Percentiles rank a stretch among this genome's conserved stretches.
Conservation (phyloP, 2,113 vertebrate species). For the Catagonus wagneri region DNA sequence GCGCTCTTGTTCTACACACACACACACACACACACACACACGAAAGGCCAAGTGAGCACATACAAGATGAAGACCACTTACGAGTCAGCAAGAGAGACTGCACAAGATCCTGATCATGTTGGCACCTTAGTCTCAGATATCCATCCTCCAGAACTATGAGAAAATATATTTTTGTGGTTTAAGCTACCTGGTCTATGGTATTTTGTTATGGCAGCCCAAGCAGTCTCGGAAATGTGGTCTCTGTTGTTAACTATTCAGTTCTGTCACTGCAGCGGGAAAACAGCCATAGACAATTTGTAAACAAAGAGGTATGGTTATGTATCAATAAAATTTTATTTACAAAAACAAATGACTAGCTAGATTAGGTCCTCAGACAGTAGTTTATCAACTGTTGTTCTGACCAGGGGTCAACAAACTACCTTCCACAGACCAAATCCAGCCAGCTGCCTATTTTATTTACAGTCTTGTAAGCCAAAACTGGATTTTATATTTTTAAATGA, state of each 20-base stretch:
- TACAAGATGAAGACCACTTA: not conserved
- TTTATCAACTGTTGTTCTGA: not conserved
- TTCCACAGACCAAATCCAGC: not conserved
- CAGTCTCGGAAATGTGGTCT: not conserved
- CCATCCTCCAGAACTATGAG: not conserved
- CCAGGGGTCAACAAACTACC: not conserved
- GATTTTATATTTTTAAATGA: not conserved
- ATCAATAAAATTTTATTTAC: constrained; percentile 15
- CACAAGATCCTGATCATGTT: not conserved
- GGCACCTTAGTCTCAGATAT: not conserved
- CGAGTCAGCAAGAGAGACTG: not conserved
- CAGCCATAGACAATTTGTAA: not conserved
- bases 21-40: not conserved
- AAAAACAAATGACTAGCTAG: not conserved
- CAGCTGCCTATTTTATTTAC: not conserved
- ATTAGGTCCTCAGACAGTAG: not conserved
- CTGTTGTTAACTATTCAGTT: not conserved
- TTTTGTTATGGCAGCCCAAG: not conserved
- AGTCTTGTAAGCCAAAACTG: not conserved
- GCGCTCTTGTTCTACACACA: not conserved
- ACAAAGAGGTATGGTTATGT: not conserved
- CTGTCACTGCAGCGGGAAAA: not conserved
- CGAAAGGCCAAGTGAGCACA: not conserved
- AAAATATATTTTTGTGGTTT: not conserved
- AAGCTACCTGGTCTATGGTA: not conserved